Conservation (phyloP, 92 coral and sea anemone genomes). For the Phenganax stokvisi region DNA sequence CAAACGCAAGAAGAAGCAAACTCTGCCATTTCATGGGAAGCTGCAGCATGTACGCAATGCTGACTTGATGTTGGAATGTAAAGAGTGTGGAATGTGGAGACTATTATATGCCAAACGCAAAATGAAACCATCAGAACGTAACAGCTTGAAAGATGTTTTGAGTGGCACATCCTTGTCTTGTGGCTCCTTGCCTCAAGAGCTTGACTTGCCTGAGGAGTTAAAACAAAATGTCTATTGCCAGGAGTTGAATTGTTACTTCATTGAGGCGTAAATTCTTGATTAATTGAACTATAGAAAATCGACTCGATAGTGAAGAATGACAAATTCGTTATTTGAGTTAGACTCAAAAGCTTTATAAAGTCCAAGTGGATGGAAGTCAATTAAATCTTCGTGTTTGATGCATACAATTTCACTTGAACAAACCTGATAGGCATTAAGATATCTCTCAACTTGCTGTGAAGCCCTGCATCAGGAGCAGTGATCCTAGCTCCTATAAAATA, state of each 20-base stretch:
- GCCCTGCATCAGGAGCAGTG: constrained; percentile 14
- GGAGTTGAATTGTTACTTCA: neutral
- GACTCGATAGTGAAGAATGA: constrained; percentile 26
- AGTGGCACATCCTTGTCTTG: constrained; percentile 53
- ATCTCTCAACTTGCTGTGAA: neutral
- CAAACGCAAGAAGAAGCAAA: constrained; percentile 3
- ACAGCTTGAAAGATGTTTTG: constrained; percentile 12
- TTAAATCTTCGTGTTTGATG: constrained; percentile 7
- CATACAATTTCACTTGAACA: constrained; percentile 4
- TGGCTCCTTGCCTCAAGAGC: constrained; percentile 44
- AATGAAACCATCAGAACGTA: constrained; percentile 12
- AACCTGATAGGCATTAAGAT: constrained; percentile 17
- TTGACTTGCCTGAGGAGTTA: constrained; percentile 22
- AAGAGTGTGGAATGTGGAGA: constrained; percentile 32
- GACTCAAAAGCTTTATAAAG: constrained; percentile 16
- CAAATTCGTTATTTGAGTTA: constrained; percentile 5
- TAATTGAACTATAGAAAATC: neutral
- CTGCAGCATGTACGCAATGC: constrained; percentile 29
- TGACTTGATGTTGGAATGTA: constrained; percentile 33
- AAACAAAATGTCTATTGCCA: neutral
- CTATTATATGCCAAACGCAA: constrained; percentile 21
- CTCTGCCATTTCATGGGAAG: constrained; percentile 16
- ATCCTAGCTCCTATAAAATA: constrained; percentile 4
- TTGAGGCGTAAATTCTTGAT: too few relatives aligned
- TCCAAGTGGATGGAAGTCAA: constrained; percentile 26